phyloP scores from a whole-genome alignment of 2,888 invertebrate species.

The Metellina segmentata region DNA sequence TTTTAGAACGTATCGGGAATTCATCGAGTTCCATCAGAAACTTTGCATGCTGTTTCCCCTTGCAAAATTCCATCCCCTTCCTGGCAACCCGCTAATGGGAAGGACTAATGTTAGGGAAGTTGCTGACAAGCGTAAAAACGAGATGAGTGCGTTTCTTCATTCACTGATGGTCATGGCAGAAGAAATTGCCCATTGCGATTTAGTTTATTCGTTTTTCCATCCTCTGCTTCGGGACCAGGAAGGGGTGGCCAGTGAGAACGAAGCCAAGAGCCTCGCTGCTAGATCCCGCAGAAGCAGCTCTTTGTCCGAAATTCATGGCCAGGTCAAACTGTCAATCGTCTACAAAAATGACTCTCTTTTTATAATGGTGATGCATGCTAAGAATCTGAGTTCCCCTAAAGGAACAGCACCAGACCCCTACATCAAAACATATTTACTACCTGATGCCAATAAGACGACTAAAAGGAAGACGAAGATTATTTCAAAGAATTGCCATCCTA shows the following conservation, averaged over 20 bases:
- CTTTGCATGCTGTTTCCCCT: constrained; percentile 94
- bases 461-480: constrained; percentile 98
- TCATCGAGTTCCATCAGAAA: constrained; percentile 97
- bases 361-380: constrained; percentile 94
- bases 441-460: constrained; percentile 94
- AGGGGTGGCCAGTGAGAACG: constrained; percentile 84
- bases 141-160: constrained; percentile 92
- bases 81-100: constrained; percentile 82
- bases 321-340: constrained; percentile 89
- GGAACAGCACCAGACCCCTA: constrained; percentile 83
- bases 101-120: constrained; percentile 97
- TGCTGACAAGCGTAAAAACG: constrained; percentile 93
- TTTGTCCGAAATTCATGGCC: constrained; percentile 83
- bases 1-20: constrained; percentile 97
- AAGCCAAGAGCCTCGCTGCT: constrained; percentile 32
- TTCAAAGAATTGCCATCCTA: constrained; percentile 95
- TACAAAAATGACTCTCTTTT: constrained; percentile 88
- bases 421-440: constrained; percentile 89
- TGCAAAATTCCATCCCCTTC: constrained; percentile 85
- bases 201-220: constrained; percentile 99
- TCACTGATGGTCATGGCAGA: constrained; percentile 92
- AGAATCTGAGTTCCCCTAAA: constrained; percentile 89
- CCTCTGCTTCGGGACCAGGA: constrained; percentile 96
- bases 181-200: constrained; percentile 94
- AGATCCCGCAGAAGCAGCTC: constrained; percentile 65